These are phyloP conservation scores for Epinotia demarniana DNA, from an alignment of 2,888 invertebrate genomes.

Conservation along the genomic window DNA sequence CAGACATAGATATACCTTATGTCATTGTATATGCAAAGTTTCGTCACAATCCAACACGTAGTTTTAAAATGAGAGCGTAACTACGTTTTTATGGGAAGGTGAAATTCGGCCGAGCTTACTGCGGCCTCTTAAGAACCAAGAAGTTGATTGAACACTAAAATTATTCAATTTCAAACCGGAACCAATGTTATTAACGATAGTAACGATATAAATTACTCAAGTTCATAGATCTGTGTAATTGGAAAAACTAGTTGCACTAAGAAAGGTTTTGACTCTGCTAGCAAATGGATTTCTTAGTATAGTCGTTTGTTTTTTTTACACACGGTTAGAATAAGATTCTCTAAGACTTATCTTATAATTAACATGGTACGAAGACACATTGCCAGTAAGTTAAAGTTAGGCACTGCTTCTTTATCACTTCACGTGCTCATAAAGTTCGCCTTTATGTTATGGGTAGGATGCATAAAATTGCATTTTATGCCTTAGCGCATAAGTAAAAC, in stretches of 20 bases:
- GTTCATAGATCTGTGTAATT: neutral
- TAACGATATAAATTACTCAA: neutral
- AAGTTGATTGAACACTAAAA: conserved; percentile 13
- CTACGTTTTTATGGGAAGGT: too few relatives aligned
- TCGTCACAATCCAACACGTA: too few relatives aligned
- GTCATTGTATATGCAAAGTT: too few relatives aligned
- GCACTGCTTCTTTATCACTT: neutral
- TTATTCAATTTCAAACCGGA: neutral
- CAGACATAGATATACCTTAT: too few relatives aligned
- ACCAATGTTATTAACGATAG: neutral
- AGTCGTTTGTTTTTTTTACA: conserved; percentile 4
- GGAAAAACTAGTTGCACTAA: neutral
- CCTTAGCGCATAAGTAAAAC: too few relatives aligned
- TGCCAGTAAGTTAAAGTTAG: conserved; percentile 10
- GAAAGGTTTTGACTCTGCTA: neutral
- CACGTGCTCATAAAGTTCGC: too few relatives aligned
- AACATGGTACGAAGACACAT: neutral
- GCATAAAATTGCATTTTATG: too few relatives aligned
- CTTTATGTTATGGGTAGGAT: too few relatives aligned
- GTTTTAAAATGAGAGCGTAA: too few relatives aligned
- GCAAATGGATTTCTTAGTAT: neutral
- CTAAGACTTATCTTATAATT: neutral
- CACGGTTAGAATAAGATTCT: neutral
- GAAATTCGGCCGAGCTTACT: too few relatives aligned
- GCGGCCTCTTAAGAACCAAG: too few relatives aligned